phyloP scores from a whole-genome alignment of 2,113 vertebrate genomes.

The Toxotes jaculatrix region DNA sequence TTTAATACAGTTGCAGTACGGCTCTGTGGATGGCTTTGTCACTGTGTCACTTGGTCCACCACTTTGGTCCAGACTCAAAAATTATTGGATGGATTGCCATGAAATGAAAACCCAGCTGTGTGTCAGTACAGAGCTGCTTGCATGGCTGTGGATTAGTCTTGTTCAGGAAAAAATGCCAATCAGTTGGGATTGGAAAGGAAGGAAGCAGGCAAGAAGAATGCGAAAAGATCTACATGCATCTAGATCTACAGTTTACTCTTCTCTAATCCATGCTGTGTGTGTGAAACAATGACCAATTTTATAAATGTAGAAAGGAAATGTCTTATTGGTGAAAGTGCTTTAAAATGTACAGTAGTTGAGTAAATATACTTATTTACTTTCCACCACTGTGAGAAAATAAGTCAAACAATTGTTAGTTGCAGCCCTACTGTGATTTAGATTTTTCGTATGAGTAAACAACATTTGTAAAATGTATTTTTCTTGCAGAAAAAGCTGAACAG shows the following conservation, averaged over 20 bases:
- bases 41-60: background rate
- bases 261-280: too few species aligned
- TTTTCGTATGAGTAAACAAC: background rate
- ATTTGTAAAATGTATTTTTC: slow-evolving; percentile 3
- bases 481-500: background rate
- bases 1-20: background rate
- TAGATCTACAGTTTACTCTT: too few species aligned
- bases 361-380: background rate
- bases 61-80: background rate
- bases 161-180: background rate
- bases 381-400: background rate
- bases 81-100: background rate
- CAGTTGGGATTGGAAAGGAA: too few species aligned
- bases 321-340: too few species aligned
- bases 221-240: too few species aligned
- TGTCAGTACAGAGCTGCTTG: background rate
- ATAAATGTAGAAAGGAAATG: too few species aligned
- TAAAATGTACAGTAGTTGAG: too few species aligned
- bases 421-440: background rate
- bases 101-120: background rate
- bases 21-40: background rate
- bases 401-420: background rate
- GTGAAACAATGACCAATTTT: too few species aligned
- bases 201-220: too few species aligned
- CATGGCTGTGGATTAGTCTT: background rate